Percentiles rank a stretch among this genome's conserved stretches.
These are phyloP conservation scores for Poeciliopsis paucimaculata DNA, from an alignment of 2,797 vertebrate genomes.

Conservation along the genomic window DNA sequence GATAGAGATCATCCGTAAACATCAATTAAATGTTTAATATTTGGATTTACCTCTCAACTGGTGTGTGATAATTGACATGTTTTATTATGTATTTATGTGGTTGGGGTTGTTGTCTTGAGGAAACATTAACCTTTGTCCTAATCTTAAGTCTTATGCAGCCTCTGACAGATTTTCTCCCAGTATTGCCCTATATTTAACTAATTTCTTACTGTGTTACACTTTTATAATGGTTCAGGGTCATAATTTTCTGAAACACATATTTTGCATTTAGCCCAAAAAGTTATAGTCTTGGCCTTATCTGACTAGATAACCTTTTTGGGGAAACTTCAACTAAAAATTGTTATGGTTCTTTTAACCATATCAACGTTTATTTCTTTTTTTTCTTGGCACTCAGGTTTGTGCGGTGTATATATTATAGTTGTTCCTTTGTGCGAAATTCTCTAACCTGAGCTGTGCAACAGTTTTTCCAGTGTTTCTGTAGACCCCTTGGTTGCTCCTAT, in stretches of 20 bases:
- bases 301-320: not conserved
- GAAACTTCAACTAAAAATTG: not conserved
- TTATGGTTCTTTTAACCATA: not conserved
- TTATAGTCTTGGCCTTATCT: not conserved
- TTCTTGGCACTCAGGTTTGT: not conserved
- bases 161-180: not conserved
- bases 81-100: not conserved
- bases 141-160: not conserved
- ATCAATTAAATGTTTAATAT: not conserved
- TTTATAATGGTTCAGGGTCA: not conserved
- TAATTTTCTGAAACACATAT: not conserved
- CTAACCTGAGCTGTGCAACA: not conserved
- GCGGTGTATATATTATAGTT: not conserved
- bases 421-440: not conserved
- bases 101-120: not conserved
- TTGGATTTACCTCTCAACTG: not conserved
- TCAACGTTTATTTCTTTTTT: not conserved
- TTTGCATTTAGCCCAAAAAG: not conserved
- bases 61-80: not conserved
- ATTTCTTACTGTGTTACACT: not conserved
- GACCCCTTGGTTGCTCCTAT: not conserved
- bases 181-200: not conserved
- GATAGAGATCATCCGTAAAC: not conserved
- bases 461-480: not conserved
- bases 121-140: not conserved